phyloP scores from a whole-genome alignment of 2,113 vertebrate species.

The Burhinus bistriatus region DNA sequence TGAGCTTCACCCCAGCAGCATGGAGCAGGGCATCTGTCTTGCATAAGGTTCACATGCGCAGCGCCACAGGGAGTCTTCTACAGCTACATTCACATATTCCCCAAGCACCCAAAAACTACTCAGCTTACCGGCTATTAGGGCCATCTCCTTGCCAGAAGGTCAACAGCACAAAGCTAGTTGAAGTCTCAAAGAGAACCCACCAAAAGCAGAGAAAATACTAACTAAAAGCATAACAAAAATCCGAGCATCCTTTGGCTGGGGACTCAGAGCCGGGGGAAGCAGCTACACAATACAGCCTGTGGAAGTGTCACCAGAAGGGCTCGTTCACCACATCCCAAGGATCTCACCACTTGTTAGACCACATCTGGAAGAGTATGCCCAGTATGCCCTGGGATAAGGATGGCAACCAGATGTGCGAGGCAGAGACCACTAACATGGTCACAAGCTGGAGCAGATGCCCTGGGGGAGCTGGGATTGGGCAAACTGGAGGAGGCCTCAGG shows the following conservation, averaged over 20 bases:
- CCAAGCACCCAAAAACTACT: background rate
- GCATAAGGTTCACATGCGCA: rapidly evolving
- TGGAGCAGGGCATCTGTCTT: background rate
- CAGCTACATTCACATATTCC: background rate
- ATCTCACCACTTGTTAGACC: background rate
- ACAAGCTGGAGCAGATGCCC: background rate
- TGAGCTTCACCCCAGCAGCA: background rate
- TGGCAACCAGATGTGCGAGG: background rate
- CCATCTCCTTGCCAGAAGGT: background rate
- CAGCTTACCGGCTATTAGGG: too few species aligned
- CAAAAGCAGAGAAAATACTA: background rate
- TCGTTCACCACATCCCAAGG: too few species aligned
- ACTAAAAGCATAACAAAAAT: background rate
- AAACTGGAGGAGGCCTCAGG: background rate
- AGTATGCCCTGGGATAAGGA: background rate
- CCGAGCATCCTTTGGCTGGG: background rate
- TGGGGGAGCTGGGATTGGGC: background rate
- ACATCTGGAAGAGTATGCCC: background rate
- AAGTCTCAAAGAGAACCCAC: background rate
- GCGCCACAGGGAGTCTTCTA: background rate
- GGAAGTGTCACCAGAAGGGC: background rate
- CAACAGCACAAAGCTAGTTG: background rate
- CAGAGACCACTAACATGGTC: background rate
- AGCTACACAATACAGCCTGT: background rate
- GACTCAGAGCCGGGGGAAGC: background rate